Evolutionary conservation across 1,140 invertebrate species (phyloP).

Genomic region (Pseudomyrmex sp.): DNA sequence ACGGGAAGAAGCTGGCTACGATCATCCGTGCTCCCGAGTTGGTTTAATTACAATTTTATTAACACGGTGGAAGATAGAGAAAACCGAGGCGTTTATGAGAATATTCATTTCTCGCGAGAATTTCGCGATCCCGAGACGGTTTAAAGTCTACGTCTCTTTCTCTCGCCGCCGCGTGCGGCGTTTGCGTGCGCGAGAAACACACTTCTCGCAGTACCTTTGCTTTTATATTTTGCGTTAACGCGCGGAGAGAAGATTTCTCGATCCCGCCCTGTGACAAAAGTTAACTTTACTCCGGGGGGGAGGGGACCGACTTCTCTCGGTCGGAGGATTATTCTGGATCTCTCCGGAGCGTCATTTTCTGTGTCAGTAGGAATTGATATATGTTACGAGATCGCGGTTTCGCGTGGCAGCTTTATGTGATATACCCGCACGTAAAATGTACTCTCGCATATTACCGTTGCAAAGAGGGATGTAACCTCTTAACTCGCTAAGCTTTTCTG

Average conservation of each 20-base stretch:
- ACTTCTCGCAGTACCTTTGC: not conserved
- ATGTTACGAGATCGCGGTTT: slow-evolving; percentile 8
- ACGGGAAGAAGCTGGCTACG: slow-evolving; percentile 20
- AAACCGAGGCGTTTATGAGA: slow-evolving; percentile 9
- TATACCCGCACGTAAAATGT: slow-evolving; percentile 21
- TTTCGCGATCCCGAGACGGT: not conserved
- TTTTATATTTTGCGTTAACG: not conserved
- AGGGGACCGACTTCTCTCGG: not conserved
- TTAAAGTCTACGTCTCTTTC: not conserved
- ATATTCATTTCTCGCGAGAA: slow-evolving; percentile 23
- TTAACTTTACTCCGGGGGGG: not conserved
- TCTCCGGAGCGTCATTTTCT: not conserved
- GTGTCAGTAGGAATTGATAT: slow-evolving; percentile 36
- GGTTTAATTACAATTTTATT: slow-evolving; percentile 58
- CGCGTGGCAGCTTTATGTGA: slow-evolving; percentile 24
- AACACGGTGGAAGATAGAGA: not conserved
- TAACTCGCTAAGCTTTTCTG: slow-evolving; percentile 18
- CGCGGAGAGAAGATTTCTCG: not conserved
- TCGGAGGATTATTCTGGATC: not conserved
- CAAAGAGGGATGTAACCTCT: not conserved
- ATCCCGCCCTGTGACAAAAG: not conserved
- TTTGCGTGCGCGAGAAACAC: not conserved
- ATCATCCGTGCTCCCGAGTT: slow-evolving; percentile 6
- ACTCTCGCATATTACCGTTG: slow-evolving; percentile 8
- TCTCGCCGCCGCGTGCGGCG: not conserved